Base-by-base conservation (phyloP, 2,888 invertebrate genomes). In the Ecdyonurus torrentis region DNA sequence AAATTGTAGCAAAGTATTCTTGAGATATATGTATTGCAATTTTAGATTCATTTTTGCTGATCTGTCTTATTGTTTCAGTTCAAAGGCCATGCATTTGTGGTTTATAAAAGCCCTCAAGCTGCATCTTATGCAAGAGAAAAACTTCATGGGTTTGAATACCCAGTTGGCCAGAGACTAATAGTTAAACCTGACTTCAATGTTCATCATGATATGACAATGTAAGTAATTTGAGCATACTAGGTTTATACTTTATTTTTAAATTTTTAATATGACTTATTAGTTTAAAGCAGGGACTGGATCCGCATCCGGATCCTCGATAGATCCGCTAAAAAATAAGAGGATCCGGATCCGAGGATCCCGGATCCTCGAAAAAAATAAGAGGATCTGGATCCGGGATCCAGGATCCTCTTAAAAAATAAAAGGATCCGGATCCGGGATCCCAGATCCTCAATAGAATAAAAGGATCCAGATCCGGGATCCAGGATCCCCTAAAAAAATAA, bases 81-180 rank as follows among this genome's bases (percentile, higher is more conserved):
- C 24, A 67, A 67, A 68, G 78, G 83, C 70, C 69, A 83, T 66
- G 87, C 84, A 0, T 81, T 82, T 64, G 86, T 86, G 7, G 83
- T 87, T 5, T 90, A 89, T 72, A 82, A 82, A 65, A 83, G 81
- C 70, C 79, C 85, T 1, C 84, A 85, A 69, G 82, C 84, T 69
- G 84, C 84, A 58, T 76, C 83, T 0, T 87, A 89, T 75, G 89
- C 88, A 59, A 83, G 86, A 68, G 88, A 91, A 67, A 93, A 93
- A 74, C 78, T 95, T 58, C 87, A 94, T 73, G 88, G 89, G 2
- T 88, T 95, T 74, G 94, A 95, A 74, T 95, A 93, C 76, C 94
- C 95, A 0, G 88, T 90, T 23, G 93, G 93, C 20, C 84, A 86
- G 70, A 81, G 86, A 65, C 79, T 94, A 67, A 87, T 87, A 70